Base-by-base conservation (phyloP, 2,113 vertebrate species). In the Ursus arctos region DNA sequence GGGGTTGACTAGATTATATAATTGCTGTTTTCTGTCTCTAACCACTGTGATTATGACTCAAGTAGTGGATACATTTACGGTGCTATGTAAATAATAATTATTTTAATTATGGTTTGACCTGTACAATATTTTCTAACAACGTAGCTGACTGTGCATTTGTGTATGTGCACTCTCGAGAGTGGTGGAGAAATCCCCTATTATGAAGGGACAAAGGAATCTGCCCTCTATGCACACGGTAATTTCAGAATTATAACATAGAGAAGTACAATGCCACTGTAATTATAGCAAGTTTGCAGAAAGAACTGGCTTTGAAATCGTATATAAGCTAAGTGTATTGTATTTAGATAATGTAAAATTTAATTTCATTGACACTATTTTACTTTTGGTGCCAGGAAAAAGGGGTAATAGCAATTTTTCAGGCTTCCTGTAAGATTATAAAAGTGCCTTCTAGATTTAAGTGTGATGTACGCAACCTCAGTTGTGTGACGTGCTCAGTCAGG, bases 1-100 rank as follows among this genome's bases (percentile, higher is more conserved):
- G 87, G 97, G 92, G 77, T 94, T 94, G 98, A 47, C 83, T 95
- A 94, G 94, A 96, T 96, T 96, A 91, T 98, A 88, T 98, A 98
- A 98, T 98, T 98, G 94, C 94, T 97, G 71, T 97, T 98, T 98
- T 98, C 97, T 95, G 47, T 96, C 97, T 97, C 92, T 97, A 95
- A 97, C 91, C 82, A 96, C 97, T 79, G 90, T 98, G 97, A 98
- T 98, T 97, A 98, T 97, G 84, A 97, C 92, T 95, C 94, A 96
- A 98, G 92, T 90, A 90, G 94, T 97, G 87, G 94, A 96, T 96
- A 94, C 36, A 28, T 94, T 93, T 96, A 88, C 4, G 8, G 90
- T 91, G n/a, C 91, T 97, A 85, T 22, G 84, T 96, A 98, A 98
- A 98, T 97, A 98, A 91, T 96, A 96, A 98, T 98, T 97, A 98